Conservation (phyloP, 1,140 invertebrate genomes). For the Solenopsis invicta region DNA sequence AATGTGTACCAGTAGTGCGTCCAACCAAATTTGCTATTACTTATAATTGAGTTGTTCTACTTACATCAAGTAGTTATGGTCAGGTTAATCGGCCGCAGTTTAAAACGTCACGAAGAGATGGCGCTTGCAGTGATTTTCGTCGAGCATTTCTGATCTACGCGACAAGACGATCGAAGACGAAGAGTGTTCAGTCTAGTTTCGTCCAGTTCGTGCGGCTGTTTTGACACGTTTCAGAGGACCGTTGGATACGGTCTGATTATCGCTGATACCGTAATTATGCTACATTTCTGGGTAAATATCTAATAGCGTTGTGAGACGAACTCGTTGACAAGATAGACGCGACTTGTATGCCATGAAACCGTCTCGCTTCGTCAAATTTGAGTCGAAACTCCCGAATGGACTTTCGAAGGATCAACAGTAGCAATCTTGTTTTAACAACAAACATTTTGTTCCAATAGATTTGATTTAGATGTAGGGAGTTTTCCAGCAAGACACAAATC, state of each 20-base stretch:
- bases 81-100: not conserved
- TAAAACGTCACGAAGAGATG: not conserved
- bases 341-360: not conserved
- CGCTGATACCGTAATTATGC: not conserved
- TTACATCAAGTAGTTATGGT: not conserved
- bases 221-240: no score
- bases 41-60: not conserved
- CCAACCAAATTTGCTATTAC: no score
- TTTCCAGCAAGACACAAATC: no score
- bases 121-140: not conserved
- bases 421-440: not conserved
- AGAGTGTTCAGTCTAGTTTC: not conserved
- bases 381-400: not conserved
- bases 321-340: no score
- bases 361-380: not conserved
- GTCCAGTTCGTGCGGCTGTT: not conserved
- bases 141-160: not conserved
- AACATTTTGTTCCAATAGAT: not conserved
- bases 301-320: not conserved
- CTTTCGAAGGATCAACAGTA: not conserved
- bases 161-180: not conserved
- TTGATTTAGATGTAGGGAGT: no score
- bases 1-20: no score
- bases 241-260: no score
- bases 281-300: constrained; percentile 1